These are phyloP conservation scores for Antennarius striatus DNA, from an alignment of 2,113 vertebrate species.

Conservation along the genomic window DNA sequence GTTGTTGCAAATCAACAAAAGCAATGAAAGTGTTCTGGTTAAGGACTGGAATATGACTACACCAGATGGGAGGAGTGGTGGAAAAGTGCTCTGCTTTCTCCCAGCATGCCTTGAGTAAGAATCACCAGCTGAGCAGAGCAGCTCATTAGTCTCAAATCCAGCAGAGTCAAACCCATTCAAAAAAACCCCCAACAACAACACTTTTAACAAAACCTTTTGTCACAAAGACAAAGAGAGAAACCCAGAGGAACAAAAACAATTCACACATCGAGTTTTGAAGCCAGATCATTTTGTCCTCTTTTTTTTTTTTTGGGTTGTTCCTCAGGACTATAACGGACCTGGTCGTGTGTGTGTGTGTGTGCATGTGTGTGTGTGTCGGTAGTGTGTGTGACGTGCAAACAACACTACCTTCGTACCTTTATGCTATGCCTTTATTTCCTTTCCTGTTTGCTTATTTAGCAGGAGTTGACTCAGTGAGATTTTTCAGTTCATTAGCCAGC, in stretches of 20 bases:
- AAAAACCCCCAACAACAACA: too few relatives aligned
- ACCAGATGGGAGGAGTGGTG: neutral
- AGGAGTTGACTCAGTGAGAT: slow-evolving; percentile 13
- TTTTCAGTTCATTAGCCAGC: slow-evolving; percentile 33
- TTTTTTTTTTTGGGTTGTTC: neutral
- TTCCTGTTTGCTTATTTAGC: slow-evolving; percentile 1
- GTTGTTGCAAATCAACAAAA: slow-evolving; percentile 17
- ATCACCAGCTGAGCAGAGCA: neutral
- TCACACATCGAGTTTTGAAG: slow-evolving; percentile 15
- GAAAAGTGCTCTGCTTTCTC: neutral
- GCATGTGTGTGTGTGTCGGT: too few relatives aligned
- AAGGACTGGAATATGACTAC: neutral
- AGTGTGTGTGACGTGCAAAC: slow-evolving; percentile 17
- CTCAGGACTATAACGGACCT: neutral
- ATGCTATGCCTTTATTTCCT: neutral
- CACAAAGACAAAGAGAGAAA: slow-evolving; percentile 12
- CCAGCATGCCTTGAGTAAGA: slow-evolving; percentile 7
- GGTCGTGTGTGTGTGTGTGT: neutral
- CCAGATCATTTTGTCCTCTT: neutral
- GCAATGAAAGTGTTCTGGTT: neutral
- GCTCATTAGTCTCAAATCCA: slow-evolving; percentile 3
- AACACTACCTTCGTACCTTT: neutral
- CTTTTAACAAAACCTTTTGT: slow-evolving; percentile 17
- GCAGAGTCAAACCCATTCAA: slow-evolving; percentile 1
- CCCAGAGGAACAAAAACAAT: neutral